Evolutionary conservation across 2,797 vertebrate genomes (phyloP), one percentile per base, ranked within the genome.

Genomic region (Labroides dimidiatus): DNA sequence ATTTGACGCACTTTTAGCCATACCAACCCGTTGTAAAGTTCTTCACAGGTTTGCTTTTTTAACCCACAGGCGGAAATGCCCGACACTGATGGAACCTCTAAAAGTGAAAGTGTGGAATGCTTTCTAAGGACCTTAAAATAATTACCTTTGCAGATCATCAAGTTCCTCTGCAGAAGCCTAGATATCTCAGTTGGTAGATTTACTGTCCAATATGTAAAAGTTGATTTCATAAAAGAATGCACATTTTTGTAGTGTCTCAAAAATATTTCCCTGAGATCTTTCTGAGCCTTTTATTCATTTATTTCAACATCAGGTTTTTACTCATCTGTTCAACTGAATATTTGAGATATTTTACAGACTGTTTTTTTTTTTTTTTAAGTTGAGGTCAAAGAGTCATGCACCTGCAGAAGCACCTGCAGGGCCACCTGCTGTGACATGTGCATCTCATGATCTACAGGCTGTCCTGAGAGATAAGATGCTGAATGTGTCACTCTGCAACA

Each of bases 391-490:
- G 20, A 36, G 52, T 44, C 44, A 36, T 13, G 19, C 52, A 54
- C 59, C 56, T 48, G 51, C 9, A 11, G 0, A 37, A 4, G 1
- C 10, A 24, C 24, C 7, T 9, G 2, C 4, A 5, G 6, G 23
- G 8, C 1, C 4, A 17, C 11, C 10, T 1, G 14, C 44, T 15
- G n/a, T 42, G 14, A 19, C 14, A 36, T n/a, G 45, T 23, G 11
- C 2, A 12, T 14, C 16, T 56, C 10, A 0, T 19, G 15, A 56
- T 63, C 60, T 54, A 4, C 6, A 2, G 1, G 16, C 1, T 1
- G 10, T 37, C 48, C n/a, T n/a, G n/a, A 45, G 8, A 58, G 70
- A 84, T 72, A 42, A 84, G 69, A 54, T 62, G 24, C 30, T 1
- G 21, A 54, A 4, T 43, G 2, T 10, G 16, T 53, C 51, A 16